phyloP scores from a whole-genome alignment of 1,140 invertebrate genomes.

The Drosophila lowei region DNA sequence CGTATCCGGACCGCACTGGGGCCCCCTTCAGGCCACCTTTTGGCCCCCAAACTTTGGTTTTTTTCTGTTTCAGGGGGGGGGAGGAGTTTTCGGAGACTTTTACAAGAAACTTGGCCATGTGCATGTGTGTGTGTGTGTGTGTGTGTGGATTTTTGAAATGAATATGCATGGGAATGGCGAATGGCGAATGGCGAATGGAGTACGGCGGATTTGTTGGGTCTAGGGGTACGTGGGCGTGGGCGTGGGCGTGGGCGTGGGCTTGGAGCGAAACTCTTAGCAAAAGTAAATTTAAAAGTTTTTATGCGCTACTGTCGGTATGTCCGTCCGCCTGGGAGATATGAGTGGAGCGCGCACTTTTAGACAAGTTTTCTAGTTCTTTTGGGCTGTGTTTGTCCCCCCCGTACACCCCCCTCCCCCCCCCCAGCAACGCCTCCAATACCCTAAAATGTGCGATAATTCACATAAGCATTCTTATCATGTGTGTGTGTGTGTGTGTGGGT shows the following conservation, averaged over 20 bases:
- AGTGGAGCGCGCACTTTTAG: conserved; percentile 74
- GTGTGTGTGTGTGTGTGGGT: conserved; percentile 27
- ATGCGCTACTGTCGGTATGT: conserved; percentile 53
- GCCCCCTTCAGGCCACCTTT: conserved; percentile 22
- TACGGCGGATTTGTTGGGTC: neutral
- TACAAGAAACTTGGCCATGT: conserved; percentile 60
- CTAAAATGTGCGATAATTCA: conserved; percentile 80
- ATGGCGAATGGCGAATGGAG: conserved; percentile 1
- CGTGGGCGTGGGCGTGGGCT: conserved; percentile 9
- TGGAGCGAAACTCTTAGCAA: conserved; percentile 71
- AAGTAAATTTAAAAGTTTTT: conserved; percentile 82
- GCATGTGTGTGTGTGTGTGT: conserved; percentile 47
- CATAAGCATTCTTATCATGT: conserved; percentile 77
- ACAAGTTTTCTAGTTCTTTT: conserved; percentile 78
- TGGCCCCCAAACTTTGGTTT: conserved; percentile 13
- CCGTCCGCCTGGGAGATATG: conserved; percentile 50
- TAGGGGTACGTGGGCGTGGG: conserved; percentile 6
- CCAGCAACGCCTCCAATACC: conserved; percentile 34
- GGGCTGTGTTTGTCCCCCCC: conserved; percentile 1
- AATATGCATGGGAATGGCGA: conserved; percentile 59
- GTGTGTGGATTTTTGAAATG: conserved; percentile 69
- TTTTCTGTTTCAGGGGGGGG: conserved; percentile 22
- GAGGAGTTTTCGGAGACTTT: conserved; percentile 27
- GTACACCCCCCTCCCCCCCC: conserved; percentile 23
- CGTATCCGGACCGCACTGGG: conserved; percentile 22